Evolutionary conservation across 2,113 vertebrate genomes (phyloP), one percentile per base, ranked within the genome.

Genomic region (Isichthys henryi): DNA sequence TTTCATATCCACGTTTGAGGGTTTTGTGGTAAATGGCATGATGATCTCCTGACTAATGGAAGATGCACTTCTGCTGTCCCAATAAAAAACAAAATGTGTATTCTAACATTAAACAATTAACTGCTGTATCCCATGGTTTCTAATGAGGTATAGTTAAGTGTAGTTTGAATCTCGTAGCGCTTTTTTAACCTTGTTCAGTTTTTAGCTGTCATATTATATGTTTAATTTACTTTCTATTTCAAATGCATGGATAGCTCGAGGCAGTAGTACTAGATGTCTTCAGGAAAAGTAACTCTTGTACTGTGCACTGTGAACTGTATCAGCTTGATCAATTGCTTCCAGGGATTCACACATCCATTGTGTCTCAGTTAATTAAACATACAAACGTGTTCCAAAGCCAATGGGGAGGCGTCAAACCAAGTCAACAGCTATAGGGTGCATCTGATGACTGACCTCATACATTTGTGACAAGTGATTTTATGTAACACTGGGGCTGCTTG

Each of bases 401-500:
- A 74, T n/a, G 23, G 56, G 23, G 31, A 31, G 62, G n/a, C 62
- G 1, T 70, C 27, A 13, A 70, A 70, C 62, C 23, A 70, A 11
- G 35, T 39, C 35, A 43, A 80, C 15, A 80, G 15, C 74, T 43
- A 80, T 19, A 6, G 5, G 35, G 35, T 80, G 74, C 35, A 7
- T 80, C 19, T 43, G 15, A 80, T 19, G 74, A 80, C 31, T 43
- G 35, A 80, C 35, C 35, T 39, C 35, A 31, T 80, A 80, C 35
- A 43, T 39, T 43, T 80, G 74, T 80, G 74, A 80, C 74, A 43
- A 86, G 35, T 43, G 58, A 56, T 86, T 82, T 89, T 82, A 86
- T 83, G 39, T 53, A 46, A 48, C 21, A 50, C 23, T 53, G 62
- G 48, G 35, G 7, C 19, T 56, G 43, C 49, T 58, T 87, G 19